phyloP scores from a whole-genome alignment of 2,113 vertebrate genomes.

The Callipepla squamata region DNA sequence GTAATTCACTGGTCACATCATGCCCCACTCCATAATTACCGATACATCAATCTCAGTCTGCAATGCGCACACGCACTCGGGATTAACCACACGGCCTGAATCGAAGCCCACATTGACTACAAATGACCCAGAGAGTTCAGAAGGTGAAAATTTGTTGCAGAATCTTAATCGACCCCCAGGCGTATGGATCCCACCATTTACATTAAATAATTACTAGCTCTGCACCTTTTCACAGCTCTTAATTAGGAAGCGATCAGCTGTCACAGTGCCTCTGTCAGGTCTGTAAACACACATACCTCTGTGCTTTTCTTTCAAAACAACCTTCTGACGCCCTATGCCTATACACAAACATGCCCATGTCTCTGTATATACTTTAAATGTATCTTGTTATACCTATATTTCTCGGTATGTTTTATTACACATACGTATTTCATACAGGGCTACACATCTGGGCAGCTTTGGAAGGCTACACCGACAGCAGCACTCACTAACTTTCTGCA shows the following conservation, averaged over 20 bases:
- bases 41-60: slow-evolving; percentile 23
- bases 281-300: neutral
- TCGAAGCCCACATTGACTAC: rapidly evolving
- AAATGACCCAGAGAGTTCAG: neutral
- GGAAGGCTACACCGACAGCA: neutral
- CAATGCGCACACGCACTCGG: rapidly evolving
- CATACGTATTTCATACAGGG: rapidly evolving
- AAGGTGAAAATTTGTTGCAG: rapidly evolving
- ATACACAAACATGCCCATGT: rapidly evolving
- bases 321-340: neutral
- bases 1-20: slow-evolving; percentile 21
- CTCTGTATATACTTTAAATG: neutral
- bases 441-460: neutral
- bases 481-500: neutral
- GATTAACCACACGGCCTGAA: rapidly evolving
- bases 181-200: neutral
- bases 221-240: neutral
- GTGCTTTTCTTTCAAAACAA: neutral
- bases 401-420: rapidly evolving
- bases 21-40: slow-evolving; percentile 17
- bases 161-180: neutral
- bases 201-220: neutral
- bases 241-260: neutral
- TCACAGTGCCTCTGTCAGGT: neutral
- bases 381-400: neutral